Evolutionary conservation across 2,113 vertebrate species (phyloP), one percentile per base, ranked within the genome.

Genomic region (Stigmatopora argus): DNA sequence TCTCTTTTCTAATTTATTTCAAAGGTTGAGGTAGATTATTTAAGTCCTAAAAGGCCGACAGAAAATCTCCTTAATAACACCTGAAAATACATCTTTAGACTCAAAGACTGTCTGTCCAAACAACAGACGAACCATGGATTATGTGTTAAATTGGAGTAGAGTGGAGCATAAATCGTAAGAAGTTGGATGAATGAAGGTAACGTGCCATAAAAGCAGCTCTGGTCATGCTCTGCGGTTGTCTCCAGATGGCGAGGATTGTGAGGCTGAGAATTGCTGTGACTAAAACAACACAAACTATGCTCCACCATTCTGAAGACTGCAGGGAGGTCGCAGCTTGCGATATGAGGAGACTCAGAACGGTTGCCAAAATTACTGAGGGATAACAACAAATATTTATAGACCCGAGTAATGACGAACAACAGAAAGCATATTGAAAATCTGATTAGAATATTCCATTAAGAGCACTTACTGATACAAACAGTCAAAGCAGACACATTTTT

Each of bases 131-230:
- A 31, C 3, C 3, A 3, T 31, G 26, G 26, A 31, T 31, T 31
- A 31, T 31, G 9, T 41, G 9, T 41, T 41, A 41, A 41, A 41
- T 41, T 41, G 2, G 6, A 41, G 7, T 7, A 8, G 38, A 41
- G 7, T 41, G 38, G 38, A 41, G 38, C 9, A 41, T 1, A 1
- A 41, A 41, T 31, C 31, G 10, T 62, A 46, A 62, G 19, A 47
- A 62, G 14, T 3, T 7, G 8, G 13, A 11, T 44, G 9, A 51
- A 48, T 7, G 1, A 44, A 18, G 11, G 6, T 21, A 35, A 6
- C 80, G 77, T 84, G 94, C 93, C 93, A 84, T 91, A 73, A 95
- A 96, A 51, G 90, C 70, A 55, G 92, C 89, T 74, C 79, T 91
- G 34, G 78, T 69, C 58, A 0, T 19, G 70, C 69, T 93, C 79